Conservation (phyloP, 2,888 invertebrate species). For the Mechanitis mazaeus region DNA sequence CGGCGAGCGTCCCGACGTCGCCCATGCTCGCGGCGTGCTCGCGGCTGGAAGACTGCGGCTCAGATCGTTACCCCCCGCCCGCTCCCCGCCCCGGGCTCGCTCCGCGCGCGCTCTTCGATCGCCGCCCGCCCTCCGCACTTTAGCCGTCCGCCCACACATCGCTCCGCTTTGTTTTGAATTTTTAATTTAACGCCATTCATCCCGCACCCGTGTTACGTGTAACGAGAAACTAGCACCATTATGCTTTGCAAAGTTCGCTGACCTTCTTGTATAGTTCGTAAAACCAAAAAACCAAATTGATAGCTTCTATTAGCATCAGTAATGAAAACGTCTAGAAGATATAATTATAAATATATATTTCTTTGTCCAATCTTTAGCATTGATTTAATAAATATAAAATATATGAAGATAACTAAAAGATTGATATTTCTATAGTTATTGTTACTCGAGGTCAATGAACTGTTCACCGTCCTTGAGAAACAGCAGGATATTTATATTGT, state of each 20-base stretch:
- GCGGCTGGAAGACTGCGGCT: slow-evolving; percentile 71
- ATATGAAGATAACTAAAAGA: not conserved
- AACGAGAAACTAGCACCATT: slow-evolving; percentile 48
- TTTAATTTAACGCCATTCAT: slow-evolving; percentile 74
- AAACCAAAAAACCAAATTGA: not conserved
- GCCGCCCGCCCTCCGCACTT: slow-evolving; percentile 68
- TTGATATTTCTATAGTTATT: not conserved
- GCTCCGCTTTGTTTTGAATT: slow-evolving; percentile 71
- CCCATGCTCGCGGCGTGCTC: slow-evolving; percentile 73
- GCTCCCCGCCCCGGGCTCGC: slow-evolving; percentile 53
- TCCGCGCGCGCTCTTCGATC: slow-evolving; percentile 72
- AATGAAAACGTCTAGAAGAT: not conserved
- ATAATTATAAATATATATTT: not conserved
- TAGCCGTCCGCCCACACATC: slow-evolving; percentile 63
- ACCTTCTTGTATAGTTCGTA: slow-evolving; percentile 30
- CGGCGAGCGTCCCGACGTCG: slow-evolving; percentile 75
- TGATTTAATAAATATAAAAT: not conserved
- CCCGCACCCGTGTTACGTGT: slow-evolving; percentile 48
- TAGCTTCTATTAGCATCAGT: not conserved
- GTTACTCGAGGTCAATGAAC: slow-evolving; percentile 24
- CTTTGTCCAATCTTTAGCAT: no score
- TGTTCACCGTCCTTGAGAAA: slow-evolving; percentile 28
- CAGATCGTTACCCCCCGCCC: slow-evolving; percentile 45
- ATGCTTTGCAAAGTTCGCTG: slow-evolving; percentile 44
- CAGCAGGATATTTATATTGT: slow-evolving; percentile 25